Base-by-base conservation (phyloP, 2,888 invertebrate genomes). In the Halictus quadricinctus region DNA sequence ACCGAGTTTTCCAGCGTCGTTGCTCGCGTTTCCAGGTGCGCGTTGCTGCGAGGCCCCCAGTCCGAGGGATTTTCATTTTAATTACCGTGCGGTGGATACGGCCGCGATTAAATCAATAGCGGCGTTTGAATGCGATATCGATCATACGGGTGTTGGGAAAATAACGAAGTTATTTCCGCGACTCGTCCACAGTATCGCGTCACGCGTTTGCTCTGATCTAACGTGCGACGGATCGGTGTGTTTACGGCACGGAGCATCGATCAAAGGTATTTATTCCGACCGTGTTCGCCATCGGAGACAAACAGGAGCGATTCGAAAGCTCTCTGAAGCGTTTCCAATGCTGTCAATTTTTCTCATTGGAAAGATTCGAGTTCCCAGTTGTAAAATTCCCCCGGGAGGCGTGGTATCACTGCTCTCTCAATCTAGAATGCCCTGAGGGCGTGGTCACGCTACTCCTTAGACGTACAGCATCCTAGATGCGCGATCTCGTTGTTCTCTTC, bases 91-190 rank as follows among this genome's bases (percentile, higher is more conserved):
- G 86, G 58, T 81, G 80, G 82, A 85, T 79, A 79, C 78, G 69
- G 73, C 72, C 76, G 58, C 85, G 86, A 86, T 84, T 78, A 77
- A 86, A 85, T 86, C 86, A 85, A 86, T 83, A 86, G 72, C 79
- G 80, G 64, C 80, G 83, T 86, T 86, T 86, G 86, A 79, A 79
- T 70, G 83, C 48, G 82, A 77, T 80, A 80, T 83, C 41, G 86
- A 84, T 86, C 86, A 87, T 87, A 79, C 87, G 87, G 87, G 87
- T 81, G 81, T 87, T 87, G 81, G 81, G 84, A 84, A 87, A 87
- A 87, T 84, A 87, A 87, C 81, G 81, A 81, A 80, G 82, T 83
- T 84, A 84, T 86, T 79, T 84, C 81, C 86, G 79, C 83, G 74
- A 46, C 36, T 10, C 70, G 79, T 72, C 43, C 64, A 58, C 54